Evolutionary conservation across 2,797 vertebrate genomes (phyloP).

Genomic region (Anguilla megastoma): DNA sequence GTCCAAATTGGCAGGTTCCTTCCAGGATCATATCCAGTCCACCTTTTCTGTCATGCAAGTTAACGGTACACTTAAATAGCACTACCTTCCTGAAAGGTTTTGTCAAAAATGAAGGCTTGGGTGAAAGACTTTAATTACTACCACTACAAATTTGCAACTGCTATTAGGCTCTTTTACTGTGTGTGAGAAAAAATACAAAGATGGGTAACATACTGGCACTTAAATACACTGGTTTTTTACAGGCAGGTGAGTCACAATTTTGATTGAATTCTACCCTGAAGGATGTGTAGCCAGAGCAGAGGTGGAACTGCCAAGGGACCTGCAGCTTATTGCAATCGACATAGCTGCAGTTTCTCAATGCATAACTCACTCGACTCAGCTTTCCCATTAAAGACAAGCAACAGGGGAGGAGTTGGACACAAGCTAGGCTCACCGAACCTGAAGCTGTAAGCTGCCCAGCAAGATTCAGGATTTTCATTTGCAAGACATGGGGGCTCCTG

Average conservation of each 20-base stretch:
- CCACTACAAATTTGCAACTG: not conserved
- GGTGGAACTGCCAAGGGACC: not conserved
- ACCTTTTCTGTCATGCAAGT: not conserved
- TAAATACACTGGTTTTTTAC: not conserved
- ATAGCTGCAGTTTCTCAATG: not conserved
- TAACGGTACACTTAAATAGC: not conserved
- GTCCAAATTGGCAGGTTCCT: too few species aligned
- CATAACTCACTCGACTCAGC: not conserved
- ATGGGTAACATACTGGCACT: not conserved
- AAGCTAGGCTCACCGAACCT: not conserved
- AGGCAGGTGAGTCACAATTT: not conserved
- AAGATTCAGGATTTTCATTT: not conserved
- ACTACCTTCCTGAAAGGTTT: not conserved
- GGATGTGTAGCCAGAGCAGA: not conserved
- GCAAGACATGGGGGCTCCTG: not conserved
- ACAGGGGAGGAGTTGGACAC: not conserved
- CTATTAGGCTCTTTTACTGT: not conserved
- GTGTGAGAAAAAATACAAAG: not conserved
- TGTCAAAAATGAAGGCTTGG: not conserved
- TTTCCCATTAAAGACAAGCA: not conserved
- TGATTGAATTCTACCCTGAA: not conserved
- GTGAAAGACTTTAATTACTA: not conserved
- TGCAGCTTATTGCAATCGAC: conserved; percentile 1
- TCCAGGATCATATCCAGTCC: not conserved
- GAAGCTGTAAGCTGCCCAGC: not conserved